Conservation (phyloP, 2,113 vertebrate genomes). For the Recurvirostra avosetta region DNA sequence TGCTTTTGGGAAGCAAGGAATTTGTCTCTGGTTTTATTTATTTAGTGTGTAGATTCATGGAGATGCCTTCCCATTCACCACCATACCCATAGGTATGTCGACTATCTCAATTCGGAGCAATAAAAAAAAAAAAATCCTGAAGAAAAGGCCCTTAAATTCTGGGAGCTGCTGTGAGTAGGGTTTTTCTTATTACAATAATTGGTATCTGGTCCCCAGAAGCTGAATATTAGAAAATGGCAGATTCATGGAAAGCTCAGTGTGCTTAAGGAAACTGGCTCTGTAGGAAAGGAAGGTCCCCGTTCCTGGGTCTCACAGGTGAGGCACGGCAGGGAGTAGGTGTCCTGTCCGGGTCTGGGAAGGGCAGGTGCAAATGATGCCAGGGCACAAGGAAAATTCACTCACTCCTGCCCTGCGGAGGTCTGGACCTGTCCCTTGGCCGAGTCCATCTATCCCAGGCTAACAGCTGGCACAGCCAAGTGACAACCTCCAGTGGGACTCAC, state of each 20-base stretch:
- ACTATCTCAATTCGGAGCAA: background rate
- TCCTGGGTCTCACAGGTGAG: background rate
- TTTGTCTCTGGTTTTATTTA: background rate
- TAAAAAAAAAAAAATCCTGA: background rate
- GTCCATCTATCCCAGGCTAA: background rate
- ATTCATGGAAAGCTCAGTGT: background rate
- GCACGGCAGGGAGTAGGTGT: background rate
- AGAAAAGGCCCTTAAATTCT: background rate
- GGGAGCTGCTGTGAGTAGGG: background rate
- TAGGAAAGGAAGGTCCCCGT: background rate
- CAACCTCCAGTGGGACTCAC: background rate
- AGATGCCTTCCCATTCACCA: background rate
- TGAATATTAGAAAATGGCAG: background rate
- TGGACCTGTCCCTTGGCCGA: background rate
- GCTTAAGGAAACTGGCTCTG: background rate
- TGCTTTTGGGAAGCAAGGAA: background rate
- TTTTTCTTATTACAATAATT: background rate
- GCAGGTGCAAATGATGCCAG: background rate
- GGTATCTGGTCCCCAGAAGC: background rate
- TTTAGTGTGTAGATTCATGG: background rate
- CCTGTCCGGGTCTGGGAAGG: background rate
- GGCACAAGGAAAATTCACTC: background rate
- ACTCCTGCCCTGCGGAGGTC: background rate
- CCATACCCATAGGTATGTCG: background rate
- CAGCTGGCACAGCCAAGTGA: background rate